Evolutionary conservation across 1,140 invertebrate species (phyloP).

Genomic region (Harpegnathos saltator): DNA sequence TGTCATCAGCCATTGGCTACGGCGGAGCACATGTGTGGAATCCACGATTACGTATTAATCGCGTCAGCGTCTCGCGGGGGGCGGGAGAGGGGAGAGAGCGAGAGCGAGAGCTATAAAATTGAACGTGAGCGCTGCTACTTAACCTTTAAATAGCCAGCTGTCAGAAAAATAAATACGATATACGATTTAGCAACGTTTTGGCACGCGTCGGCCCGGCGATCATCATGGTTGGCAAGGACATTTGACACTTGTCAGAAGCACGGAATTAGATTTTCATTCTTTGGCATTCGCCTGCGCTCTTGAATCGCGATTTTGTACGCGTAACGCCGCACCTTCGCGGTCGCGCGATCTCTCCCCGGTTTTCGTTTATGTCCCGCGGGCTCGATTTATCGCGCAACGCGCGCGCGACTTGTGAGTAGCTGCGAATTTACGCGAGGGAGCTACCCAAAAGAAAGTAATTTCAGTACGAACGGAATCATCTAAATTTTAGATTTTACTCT

Average conservation of each 20-base stretch:
- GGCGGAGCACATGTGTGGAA: not conserved
- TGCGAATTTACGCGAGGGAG: too few relatives aligned
- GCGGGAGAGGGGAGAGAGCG: too few relatives aligned
- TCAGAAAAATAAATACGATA: conserved; percentile 41
- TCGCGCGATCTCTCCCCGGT: too few relatives aligned
- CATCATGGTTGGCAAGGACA: conserved; percentile 35
- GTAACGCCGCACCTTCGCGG: not conserved
- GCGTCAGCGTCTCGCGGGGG: not conserved
- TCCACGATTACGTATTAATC: conserved; percentile 32
- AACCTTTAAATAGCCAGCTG: conserved; percentile 36
- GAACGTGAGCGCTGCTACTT: not conserved
- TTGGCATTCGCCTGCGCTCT: conserved; percentile 17
- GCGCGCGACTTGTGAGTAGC: too few relatives aligned
- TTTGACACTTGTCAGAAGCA: conserved; percentile 48
- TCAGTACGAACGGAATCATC: too few relatives aligned
- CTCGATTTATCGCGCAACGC: too few relatives aligned
- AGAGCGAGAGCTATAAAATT: not conserved
- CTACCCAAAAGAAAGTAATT: too few relatives aligned
- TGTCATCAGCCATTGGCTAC: conserved; percentile 6
- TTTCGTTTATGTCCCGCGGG: too few relatives aligned
- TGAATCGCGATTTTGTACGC: not conserved
- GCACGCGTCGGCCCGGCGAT: not conserved
- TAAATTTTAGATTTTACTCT: too few relatives aligned
- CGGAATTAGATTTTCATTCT: conserved; percentile 57
- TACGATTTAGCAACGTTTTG: conserved; percentile 18